Evolutionary conservation across 2,888 invertebrate genomes (phyloP), one percentile per base, ranked within the genome.

Genomic region (Malachius bipustulatus): DNA sequence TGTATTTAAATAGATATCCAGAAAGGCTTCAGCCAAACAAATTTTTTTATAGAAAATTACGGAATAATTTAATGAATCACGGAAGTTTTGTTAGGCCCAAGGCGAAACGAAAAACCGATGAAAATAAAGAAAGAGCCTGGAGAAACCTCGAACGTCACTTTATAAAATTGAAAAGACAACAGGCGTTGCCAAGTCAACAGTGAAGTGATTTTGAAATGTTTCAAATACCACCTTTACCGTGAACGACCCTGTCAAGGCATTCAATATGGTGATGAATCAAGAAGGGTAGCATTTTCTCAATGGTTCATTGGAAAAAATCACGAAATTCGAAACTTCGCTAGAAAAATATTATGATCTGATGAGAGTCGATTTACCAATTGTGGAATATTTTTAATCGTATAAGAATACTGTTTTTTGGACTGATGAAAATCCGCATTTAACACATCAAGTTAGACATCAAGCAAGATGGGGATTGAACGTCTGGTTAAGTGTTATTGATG

Each of bases 1-100:
- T 19, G n/a, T 19, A 19, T 19, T 19, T 19, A 19, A 19, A 19
- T 19, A 19, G n/a, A n/a, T 19, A 19, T 19, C 24, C 24, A 19
- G n/a, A 19, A 19, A 8, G n/a, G n/a, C 6, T 8, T n/a, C 24
- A 19, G 24, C 24, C 24, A 19, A 19, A 19, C n/a, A 19, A 19
- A 19, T 19, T 19, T 19, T 6, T 19, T 19, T 19, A 19, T 19
- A 6, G 24, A n/a, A n/a, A n/a, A 19, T 19, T 30, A 13, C 30
- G 30, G 3, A 30, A 30, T 30, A 30, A 30, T 30, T 30, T 30
- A 4, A 30, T 30, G 30, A 30, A 30, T 30, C 30, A 30, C 26
- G 10, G 26, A n/a, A 19, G 6, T 19, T 19, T 19, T 19, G 24
- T 19, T 19, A 19, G n/a, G n/a, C 24, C 24, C n/a, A 19, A 19